Base-by-base conservation (phyloP, 2,888 invertebrate genomes). In the Camponotus fellah region DNA sequence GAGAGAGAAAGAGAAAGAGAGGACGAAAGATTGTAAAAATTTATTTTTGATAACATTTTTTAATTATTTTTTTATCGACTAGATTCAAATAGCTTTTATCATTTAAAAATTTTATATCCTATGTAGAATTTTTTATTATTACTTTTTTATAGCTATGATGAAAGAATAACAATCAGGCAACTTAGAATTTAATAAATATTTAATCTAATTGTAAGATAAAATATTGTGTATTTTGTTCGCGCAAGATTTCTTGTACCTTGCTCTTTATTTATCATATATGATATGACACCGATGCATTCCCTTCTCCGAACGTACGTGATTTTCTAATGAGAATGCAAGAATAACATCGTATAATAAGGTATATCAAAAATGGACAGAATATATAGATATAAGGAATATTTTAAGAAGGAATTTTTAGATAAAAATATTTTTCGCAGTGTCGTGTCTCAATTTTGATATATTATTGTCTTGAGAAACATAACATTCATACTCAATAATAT, bases 221-320 rank as follows among this genome's bases (percentile, higher is more conserved):
- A 77, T 34, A 6, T 37, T 6, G 3, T 26, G 26, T 14, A 14
- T 77, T 58, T 46, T 32, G 34, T 3, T 34, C 12, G 14, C 12
- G 40, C 56, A 40, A n/a, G 26, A 69, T 79, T 12, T 71, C 21
- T n/a, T 43, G 76, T 56, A 64, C 40, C 40, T 76, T 56, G 62
- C 26, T 40, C 40, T 69, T 83, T 71, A 72, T 65, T 68, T 82
- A 84, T 82, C 82, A 21, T 40, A n/a, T 32, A 17, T 60, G 62
- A 84, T 74, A 74, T 34, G 58, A 56, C 40, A 46, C 60, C 49
- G 56, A 65, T 40, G 37, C 34, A 66, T 77, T 26, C 21, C 26
- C 9, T 84, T 85, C 77, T 49, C 53, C 66, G 77, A 82, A 85
- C 34, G 85, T 85, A 85, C 84, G 83, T 83, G 83, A 83, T 83